Evolutionary conservation across 2,113 vertebrate genomes (phyloP).

Genomic region (Hippocampus zosterae): DNA sequence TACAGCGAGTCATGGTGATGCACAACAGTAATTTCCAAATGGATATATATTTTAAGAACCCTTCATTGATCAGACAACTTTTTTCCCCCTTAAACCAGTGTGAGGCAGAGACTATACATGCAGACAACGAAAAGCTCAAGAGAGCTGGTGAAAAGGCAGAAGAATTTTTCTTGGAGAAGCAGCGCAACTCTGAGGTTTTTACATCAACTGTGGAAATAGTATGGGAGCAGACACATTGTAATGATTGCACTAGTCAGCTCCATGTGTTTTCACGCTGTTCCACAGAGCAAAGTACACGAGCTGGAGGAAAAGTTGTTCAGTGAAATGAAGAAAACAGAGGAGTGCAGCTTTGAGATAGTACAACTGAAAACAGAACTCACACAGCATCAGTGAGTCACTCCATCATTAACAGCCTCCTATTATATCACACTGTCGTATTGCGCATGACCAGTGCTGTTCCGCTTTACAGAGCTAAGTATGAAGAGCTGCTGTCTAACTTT

Average conservation of each 20-base stretch:
- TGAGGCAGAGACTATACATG: slow-evolving; percentile 53
- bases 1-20: slow-evolving; percentile 55
- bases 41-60: background rate
- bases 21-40: background rate
- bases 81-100: slow-evolving; percentile 49
- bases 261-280: slow-evolving; percentile 5
- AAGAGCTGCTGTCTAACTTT: slow-evolving; percentile 64
- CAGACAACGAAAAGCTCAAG: slow-evolving; percentile 67
- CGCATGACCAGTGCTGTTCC: slow-evolving; percentile 9
- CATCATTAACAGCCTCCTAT: background rate
- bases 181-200: slow-evolving; percentile 69
- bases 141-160: slow-evolving; percentile 66
- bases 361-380: slow-evolving; percentile 69
- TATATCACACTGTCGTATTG: background rate
- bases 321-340: slow-evolving; percentile 70
- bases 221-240: background rate
- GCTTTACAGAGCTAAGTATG: slow-evolving; percentile 71
- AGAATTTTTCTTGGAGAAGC: slow-evolving; percentile 58
- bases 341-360: slow-evolving; percentile 63
- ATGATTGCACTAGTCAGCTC: background rate
- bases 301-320: slow-evolving; percentile 71
- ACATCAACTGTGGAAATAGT: background rate
- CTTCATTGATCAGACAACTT: background rate
- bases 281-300: slow-evolving; percentile 74
- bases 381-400: slow-evolving; percentile 70